Conservation (phyloP, 2,797 vertebrate species). For the Synanceia verrucosa region DNA sequence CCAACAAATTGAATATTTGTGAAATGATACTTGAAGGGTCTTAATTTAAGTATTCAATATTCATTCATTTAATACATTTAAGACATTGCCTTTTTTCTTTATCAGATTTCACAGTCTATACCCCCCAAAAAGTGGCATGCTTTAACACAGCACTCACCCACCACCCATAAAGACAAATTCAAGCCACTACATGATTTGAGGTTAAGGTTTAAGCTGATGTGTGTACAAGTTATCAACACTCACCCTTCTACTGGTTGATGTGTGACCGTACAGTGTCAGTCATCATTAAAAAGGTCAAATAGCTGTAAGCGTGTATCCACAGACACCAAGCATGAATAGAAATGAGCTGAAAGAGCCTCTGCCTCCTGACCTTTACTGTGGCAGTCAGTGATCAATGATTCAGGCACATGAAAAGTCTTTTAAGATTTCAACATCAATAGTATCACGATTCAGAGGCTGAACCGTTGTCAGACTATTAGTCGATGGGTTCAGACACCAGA, state of each 20-base stretch:
- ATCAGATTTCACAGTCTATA: neutral
- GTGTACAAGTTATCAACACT: neutral
- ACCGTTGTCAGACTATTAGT: neutral
- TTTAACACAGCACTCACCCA: neutral
- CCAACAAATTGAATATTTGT: neutral
- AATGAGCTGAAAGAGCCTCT: neutral
- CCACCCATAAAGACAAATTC: neutral
- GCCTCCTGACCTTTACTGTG: neutral
- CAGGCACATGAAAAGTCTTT: neutral
- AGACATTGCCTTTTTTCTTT: neutral
- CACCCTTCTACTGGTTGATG: neutral
- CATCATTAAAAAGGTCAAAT: constrained; percentile 39
- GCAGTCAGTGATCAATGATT: neutral
- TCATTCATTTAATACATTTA: too few relatives aligned
- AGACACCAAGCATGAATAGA: constrained; percentile 7
- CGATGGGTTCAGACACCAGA: neutral
- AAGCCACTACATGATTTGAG: neutral
- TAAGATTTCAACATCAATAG: neutral
- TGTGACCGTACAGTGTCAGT: too few relatives aligned
- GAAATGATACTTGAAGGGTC: neutral
- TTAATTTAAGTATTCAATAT: too few relatives aligned
- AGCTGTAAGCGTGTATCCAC: constrained; percentile 25
- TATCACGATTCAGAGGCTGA: too few relatives aligned
- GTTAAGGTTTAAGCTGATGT: neutral
- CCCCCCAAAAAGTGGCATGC: neutral